Evolutionary conservation across 1,140 invertebrate species (phyloP).

Genomic region (Ceratina calcarata): DNA sequence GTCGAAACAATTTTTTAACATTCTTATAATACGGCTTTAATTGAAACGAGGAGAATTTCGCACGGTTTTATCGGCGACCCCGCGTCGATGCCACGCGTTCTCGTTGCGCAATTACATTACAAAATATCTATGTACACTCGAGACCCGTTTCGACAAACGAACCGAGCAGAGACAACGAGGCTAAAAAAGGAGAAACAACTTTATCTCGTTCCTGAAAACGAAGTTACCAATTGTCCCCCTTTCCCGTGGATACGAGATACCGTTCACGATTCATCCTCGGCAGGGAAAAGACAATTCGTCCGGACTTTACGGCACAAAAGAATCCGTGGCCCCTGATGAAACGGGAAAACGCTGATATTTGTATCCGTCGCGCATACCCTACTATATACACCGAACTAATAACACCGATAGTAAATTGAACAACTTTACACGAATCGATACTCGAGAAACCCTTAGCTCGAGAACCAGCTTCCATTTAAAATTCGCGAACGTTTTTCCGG

Average conservation of each 20-base stretch:
- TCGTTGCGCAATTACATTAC: conserved; percentile 17
- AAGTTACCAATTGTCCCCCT: conserved; percentile 4
- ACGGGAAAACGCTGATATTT: background rate
- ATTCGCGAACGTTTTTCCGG: background rate
- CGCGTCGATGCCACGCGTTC: background rate
- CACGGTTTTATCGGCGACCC: background rate
- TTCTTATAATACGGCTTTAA: no score
- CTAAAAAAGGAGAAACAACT: background rate
- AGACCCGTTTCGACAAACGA: background rate
- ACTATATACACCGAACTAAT: no score
- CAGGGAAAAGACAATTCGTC: conserved; percentile 13
- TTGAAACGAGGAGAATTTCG: background rate
- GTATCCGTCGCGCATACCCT: background rate
- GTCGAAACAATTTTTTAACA: no score
- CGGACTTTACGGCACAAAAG: background rate
- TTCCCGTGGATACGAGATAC: background rate
- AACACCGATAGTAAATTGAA: no score
- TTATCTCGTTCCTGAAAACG: conserved; percentile 8
- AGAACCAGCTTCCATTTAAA: no score
- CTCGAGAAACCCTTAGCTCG: no score
- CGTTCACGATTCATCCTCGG: background rate
- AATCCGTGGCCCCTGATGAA: conserved; percentile 7
- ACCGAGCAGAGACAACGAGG: background rate
- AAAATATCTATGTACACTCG: background rate
- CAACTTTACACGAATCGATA: no score